A percentile compares a stretch with the other conserved stretches of the same genome.
These are phyloP conservation scores for Cotesia glomerata DNA, from an alignment of 1,140 invertebrate genomes.

Conservation along the genomic window DNA sequence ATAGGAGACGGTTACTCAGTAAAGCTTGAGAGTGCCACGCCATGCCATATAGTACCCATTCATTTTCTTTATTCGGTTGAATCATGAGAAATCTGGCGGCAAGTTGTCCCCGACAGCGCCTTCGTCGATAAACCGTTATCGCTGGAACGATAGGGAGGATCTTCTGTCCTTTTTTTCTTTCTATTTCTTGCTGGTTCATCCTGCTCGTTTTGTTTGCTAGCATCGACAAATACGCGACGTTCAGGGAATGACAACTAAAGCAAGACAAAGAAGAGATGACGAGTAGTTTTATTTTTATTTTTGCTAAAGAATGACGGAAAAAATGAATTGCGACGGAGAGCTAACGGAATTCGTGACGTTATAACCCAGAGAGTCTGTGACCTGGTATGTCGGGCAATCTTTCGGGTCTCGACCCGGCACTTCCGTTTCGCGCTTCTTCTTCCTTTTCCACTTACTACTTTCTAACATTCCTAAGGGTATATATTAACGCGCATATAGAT, in stretches of 20 bases:
- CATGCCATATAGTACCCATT: not conserved
- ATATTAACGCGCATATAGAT: not conserved
- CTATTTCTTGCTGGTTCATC: too few relatives aligned
- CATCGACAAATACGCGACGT: not conserved
- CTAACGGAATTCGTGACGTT: slow-evolving; percentile 53
- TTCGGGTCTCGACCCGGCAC: slow-evolving; percentile 34
- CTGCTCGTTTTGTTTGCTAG: not conserved
- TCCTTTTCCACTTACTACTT: not conserved
- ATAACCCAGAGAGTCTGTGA: slow-evolving; percentile 46
- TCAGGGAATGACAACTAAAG: too few relatives aligned
- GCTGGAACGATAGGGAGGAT: slow-evolving; percentile 18
- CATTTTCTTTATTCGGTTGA: slow-evolving; percentile 18
- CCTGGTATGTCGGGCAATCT: slow-evolving; percentile 51
- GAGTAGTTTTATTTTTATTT: not conserved
- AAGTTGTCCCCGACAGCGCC: slow-evolving; percentile 14
- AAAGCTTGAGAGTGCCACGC: not conserved
- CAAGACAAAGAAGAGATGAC: not conserved
- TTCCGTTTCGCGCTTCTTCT: slow-evolving; percentile 25
- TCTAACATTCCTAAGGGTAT: not conserved
- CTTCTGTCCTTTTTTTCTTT: too few relatives aligned
- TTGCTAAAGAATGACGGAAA: slow-evolving; percentile 10
- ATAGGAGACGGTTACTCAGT: not conserved
- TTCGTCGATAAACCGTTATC: slow-evolving; percentile 29
- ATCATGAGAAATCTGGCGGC: slow-evolving; percentile 30
- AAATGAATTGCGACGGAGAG: slow-evolving; percentile 1